Evolutionary conservation across 2,113 vertebrate genomes (phyloP).

Genomic region (Hemiscyllium ocellatum): DNA sequence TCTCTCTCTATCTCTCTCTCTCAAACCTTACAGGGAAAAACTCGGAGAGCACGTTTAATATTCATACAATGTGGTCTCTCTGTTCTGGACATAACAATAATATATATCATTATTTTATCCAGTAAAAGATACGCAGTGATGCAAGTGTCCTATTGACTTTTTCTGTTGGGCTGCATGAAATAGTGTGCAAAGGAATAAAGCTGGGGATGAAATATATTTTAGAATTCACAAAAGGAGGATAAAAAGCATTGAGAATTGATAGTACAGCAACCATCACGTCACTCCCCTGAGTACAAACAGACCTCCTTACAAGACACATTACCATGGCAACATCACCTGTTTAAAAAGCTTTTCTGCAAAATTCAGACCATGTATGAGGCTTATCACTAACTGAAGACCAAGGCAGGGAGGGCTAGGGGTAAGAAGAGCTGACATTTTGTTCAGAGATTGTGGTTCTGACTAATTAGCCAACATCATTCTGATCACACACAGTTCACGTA

Average conservation of each 20-base stretch:
- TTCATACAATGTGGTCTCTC: not conserved
- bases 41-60: not conserved
- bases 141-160: not conserved
- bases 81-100: not conserved
- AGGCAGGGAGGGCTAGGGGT: too few species aligned
- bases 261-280: not conserved
- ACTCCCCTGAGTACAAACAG: not conserved
- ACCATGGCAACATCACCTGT: constrained; percentile 13
- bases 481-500: constrained; percentile 10
- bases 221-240: not conserved
- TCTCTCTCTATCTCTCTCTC: not conserved
- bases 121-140: not conserved
- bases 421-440: constrained; percentile 5
- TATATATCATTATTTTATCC: not conserved
- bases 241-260: not conserved
- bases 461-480: constrained; percentile 25
- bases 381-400: not conserved
- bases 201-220: not conserved
- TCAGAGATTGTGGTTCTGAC: not conserved
- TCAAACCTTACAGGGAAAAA: not conserved
- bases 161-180: not conserved
- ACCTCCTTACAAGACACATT: not conserved
- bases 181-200: not conserved
- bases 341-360: not conserved
- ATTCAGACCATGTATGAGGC: not conserved